Base-by-base conservation (phyloP, 2,113 vertebrate genomes). In the Dolichotis patagonum region DNA sequence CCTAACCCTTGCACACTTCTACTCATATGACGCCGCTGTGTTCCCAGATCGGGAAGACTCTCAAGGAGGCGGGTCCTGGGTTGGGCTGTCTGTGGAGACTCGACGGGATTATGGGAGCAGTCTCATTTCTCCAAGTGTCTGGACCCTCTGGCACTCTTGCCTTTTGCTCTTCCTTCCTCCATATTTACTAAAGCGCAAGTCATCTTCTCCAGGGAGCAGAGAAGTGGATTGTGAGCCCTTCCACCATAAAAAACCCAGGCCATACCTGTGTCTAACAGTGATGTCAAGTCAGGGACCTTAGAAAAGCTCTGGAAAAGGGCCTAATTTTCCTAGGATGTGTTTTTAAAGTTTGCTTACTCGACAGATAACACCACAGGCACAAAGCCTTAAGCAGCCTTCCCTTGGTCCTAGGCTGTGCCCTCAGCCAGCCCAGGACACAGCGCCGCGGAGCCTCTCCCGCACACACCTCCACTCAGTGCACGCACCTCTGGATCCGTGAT, bases 291-390 rank as follows among this genome's bases (percentile, higher is more conserved):
- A 0, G 99, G 99, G 62, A 99, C 98, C 19, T 98, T 99, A 97
- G 99, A 99, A 98, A 99, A 99, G 93, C 98, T 99, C 85, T 0
- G 99, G 99, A 14, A 99, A 99, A 93, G 99, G 99, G 9, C 98
- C 99, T 96, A 99, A 99, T 56, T 99, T 99, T 90, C 99, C 99
- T 60, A 99, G 99, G 98, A 26, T 46, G 99, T 98, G 95, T 99
- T 99, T n/a, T 99, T 97, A 99, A 99, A 88, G 98, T 99, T 85
- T 99, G 98, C 85, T 99, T 99, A 97, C 85, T 43, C n/a, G 99
- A 99, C 98, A 99, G 99, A 99, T 99, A 14, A 98, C 99, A 97
- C 99, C 99, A 99, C 98, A 99, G 99, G 99, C 99, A 13, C 98
- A 99, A 97, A 99, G 99, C 98, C 99, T 99, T 98, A 99, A 99